Base-by-base conservation (phyloP, 23 tunicate species). In the Trididemnum miniatum region DNA sequence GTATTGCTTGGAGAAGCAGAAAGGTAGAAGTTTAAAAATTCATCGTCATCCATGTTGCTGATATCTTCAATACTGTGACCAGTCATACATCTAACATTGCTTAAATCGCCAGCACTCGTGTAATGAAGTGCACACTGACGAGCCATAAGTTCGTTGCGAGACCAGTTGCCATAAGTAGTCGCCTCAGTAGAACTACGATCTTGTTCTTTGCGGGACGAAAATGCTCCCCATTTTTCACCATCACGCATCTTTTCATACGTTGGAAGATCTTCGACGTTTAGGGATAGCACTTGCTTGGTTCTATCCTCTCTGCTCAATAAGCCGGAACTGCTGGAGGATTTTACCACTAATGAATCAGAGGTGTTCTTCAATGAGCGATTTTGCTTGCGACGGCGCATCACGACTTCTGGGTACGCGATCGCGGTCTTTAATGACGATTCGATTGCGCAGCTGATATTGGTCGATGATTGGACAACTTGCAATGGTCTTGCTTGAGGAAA, bases 201-300 rank as follows among this genome's bases (percentile, higher is more conserved):
- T 35, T 44, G 34, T 7, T 52, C 34, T 31, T 33, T 26, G 25
- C 65, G 25, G 20, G 78, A 29, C 27, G 72, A 40, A 26, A 78
- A 77, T 0, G 34, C 54, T 1, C 79, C 78, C 80, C 85, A 75
- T 20, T 44, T 44, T 2, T 50, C 36, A 28, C 80, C 86, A 15
- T 69, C 87, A 18, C 83, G 51, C 82, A 80, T 80, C 51, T 74
- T 39, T 39, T 77, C 88, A 71, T 90, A 90, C 1, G 96, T 90
- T 7, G 96, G 96, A 0, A 90, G 50, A 36, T 90, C 90, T 52
- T 91, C 97, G 74, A 91, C 72, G 84, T 91, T 91, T 22, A 91
- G 81, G 5, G 97, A 91, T 87, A 91, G 49, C 26, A 82, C 90
- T 15, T 80, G 90, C 50, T 81, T 67, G 9, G 88, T 72, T 24